Conservation (phyloP, 1,140 invertebrate species). For the Drosophila seguyi region DNA sequence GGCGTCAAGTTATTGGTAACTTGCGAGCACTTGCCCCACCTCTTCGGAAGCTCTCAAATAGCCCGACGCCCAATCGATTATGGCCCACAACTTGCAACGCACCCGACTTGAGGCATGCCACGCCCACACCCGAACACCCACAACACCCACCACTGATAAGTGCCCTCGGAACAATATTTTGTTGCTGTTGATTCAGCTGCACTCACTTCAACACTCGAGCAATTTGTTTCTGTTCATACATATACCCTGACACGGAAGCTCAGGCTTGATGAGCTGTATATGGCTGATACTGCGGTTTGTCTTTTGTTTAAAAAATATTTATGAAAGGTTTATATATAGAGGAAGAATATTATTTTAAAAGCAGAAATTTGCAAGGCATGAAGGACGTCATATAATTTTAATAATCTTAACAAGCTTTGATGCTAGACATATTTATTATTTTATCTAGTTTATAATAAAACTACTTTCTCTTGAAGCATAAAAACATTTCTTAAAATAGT, state of each 20-base stretch:
- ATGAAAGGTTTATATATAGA: background rate
- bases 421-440: background rate
- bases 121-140: slow-evolving; percentile 19
- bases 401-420: background rate
- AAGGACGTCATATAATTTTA: too few species aligned
- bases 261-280: background rate
- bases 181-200: slow-evolving; percentile 75
- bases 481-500: background rate
- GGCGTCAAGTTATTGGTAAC: slow-evolving; percentile 76
- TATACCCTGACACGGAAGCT: slow-evolving; percentile 26
- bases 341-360: background rate
- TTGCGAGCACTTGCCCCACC: slow-evolving; percentile 31
- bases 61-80: slow-evolving; percentile 67
- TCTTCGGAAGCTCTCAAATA: slow-evolving; percentile 13
- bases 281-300: slow-evolving; percentile 1
- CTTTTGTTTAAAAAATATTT: background rate
- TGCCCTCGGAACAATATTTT: slow-evolving; percentile 63
- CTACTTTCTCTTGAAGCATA: background rate
- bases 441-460: background rate
- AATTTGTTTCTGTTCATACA: slow-evolving; percentile 64
- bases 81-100: slow-evolving; percentile 28
- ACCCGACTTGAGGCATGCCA: slow-evolving; percentile 44
- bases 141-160: slow-evolving; percentile 54
- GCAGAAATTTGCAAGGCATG: background rate
- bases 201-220: slow-evolving; percentile 71